phyloP scores from a whole-genome alignment of 30 jellyfish, hydroid and myxozoan genomes.

The Phacellophora camtschatica region DNA sequence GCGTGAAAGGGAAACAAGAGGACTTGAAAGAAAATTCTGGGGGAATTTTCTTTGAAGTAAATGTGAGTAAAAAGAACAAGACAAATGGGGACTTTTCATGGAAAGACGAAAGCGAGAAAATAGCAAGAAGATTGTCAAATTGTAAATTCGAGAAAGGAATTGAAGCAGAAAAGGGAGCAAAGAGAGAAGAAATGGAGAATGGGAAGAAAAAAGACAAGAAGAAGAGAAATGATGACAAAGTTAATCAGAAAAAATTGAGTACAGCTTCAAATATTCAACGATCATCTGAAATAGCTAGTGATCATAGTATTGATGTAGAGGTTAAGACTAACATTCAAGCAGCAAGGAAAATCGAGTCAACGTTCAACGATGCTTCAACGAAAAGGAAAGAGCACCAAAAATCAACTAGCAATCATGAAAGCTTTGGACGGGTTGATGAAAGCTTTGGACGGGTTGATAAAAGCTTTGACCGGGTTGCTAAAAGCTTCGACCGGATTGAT shows the following conservation, averaged over 20 bases:
- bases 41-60: conserved; percentile 9
- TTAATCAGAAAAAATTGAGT: not conserved
- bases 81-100: conserved; percentile 7
- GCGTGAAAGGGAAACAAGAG: not conserved
- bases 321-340: no score
- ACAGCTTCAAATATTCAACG: no score
- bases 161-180: not conserved
- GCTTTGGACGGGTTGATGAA: no score
- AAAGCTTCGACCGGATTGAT: no score
- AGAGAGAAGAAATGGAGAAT: not conserved
- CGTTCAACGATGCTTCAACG: no score
- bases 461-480: no score
- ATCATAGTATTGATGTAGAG: no score
- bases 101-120: conserved; percentile 62
- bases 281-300: no score
- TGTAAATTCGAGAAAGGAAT: conserved; percentile 19
- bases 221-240: not conserved
- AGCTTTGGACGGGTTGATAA: no score
- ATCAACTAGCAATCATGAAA: no score
- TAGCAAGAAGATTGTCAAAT: conserved; percentile 10
- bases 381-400: no score
- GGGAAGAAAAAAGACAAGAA: not conserved
- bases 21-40: not conserved
- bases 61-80: not conserved
- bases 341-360: no score